These are phyloP conservation scores for Branchipolynoe longqiensis DNA, from an alignment of 2,888 invertebrate species.

Conservation along the genomic window DNA sequence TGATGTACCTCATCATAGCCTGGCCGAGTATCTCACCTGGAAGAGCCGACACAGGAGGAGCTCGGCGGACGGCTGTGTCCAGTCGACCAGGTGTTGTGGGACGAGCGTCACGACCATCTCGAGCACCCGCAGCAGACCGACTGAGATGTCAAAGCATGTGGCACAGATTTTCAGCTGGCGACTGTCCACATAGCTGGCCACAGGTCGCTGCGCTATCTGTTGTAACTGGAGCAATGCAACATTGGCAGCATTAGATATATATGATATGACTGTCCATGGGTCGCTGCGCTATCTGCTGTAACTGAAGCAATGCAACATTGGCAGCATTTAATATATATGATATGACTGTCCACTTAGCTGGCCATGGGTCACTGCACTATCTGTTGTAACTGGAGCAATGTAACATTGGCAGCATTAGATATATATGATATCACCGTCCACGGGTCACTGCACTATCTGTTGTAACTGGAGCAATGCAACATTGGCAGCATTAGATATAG, in stretches of 20 bases:
- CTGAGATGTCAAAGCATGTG: constrained; percentile 91
- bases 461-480: constrained; percentile 85
- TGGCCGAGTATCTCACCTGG: constrained; percentile 82
- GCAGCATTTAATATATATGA: too few relatives aligned
- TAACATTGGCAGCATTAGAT: too few relatives aligned
- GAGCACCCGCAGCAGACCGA: constrained; percentile 89
- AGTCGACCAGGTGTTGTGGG: constrained; percentile 86
- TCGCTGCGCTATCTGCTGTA: constrained; percentile 85
- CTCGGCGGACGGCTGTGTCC: constrained; percentile 87
- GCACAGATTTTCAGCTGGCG: constrained; percentile 91
- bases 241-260: too few relatives aligned
- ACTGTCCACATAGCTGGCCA: constrained; percentile 86
- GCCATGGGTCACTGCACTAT: constrained; percentile 84
- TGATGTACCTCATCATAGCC: too few relatives aligned
- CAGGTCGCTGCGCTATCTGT: constrained; percentile 84
- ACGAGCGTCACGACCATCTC: constrained; percentile 89
- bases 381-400: constrained; percentile 85
- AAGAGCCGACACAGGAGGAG: constrained; percentile 87
- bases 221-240: constrained; percentile 85
- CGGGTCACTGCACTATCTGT: constrained; percentile 84
- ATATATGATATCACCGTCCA: constrained; percentile 85
- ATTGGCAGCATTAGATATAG: too few relatives aligned
- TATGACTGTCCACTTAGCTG: constrained; percentile 86
- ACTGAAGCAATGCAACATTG: too few relatives aligned
- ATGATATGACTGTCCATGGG: constrained; percentile 85